Conservation (phyloP, 2,797 vertebrate species). For the Amazona finschi region DNA sequence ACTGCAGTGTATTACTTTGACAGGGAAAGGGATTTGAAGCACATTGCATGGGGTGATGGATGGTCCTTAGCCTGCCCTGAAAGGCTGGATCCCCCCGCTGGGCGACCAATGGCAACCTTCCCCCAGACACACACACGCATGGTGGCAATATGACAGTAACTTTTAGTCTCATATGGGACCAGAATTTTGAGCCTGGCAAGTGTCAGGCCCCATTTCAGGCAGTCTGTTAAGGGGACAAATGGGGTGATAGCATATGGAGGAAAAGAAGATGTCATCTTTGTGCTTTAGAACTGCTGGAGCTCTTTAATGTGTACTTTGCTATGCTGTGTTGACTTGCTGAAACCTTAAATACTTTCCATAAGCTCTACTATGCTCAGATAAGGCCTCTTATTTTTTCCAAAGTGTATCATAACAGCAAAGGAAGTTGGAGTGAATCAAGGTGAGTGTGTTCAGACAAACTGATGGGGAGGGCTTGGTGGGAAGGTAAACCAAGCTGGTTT, state of each 20-base stretch:
- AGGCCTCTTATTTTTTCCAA: not conserved
- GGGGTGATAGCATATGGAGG: not conserved
- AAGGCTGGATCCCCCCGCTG: rapidly evolving
- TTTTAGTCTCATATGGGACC: not conserved
- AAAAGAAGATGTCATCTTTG: not conserved
- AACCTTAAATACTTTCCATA: not conserved
- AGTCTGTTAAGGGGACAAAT: not conserved
- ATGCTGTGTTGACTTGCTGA: not conserved
- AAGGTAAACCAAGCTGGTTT: not conserved
- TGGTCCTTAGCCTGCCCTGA: not conserved
- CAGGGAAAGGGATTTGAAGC: not conserved
- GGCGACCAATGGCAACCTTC: rapidly evolving
- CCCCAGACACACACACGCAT: rapidly evolving
- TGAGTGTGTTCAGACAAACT: not conserved
- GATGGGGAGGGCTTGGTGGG: not conserved
- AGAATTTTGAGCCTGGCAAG: not conserved
- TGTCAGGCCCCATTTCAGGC: not conserved
- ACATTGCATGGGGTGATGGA: not conserved
- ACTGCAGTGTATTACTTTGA: not conserved
- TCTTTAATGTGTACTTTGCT: not conserved
- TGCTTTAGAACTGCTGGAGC: not conserved
- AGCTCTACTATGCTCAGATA: not conserved
- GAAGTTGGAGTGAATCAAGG: not conserved
- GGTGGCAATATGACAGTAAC: not conserved
- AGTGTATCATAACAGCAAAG: not conserved